Base-by-base conservation (phyloP, 2,888 invertebrate species). In the Alsophila aescularia region DNA sequence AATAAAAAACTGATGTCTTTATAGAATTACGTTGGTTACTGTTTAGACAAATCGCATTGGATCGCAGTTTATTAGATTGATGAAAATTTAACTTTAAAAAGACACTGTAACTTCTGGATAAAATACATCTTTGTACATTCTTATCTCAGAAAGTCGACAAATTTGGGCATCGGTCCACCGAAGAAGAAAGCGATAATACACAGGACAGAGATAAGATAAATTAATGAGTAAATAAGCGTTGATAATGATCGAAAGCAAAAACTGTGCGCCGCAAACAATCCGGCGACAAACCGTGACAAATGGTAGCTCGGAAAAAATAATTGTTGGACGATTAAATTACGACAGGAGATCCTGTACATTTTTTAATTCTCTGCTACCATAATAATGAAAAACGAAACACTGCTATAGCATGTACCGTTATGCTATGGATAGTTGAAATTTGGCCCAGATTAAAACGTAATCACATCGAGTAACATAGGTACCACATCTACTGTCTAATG, bases 141-240 rank as follows among this genome's bases (percentile, higher is more conserved):
- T 34, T 48, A 52, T 58, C 43, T 44, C 18, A 32, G 12, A 35
- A 14, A 37, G 9, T 7, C 15, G 61, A 72, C 68, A 71, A 75
- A 74, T 77, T 60, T 59, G 66, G 64, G 58, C 70, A 73, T 71
- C 64, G 64, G 5, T 2, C 12, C 5, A 68, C 70, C 56, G 62
- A 62, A 68, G 66, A 69, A 70, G 72, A 74, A 75, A 77, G 75
- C 32, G 81, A 83, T 83, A 85, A 87, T 86, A 84, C 78, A 72
- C 72, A 54, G 70, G 85, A 87, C 86, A 85, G 77, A 83, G 87
- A 88, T 77, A 84, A 83, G 87, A 88, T 77, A 84, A 87, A 90
- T 90, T 86, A 87, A 83, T 83, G 84, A 85, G 76, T 79, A 85
- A 87, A 87, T 87, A 88, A 87, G 74, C 81, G 75, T 64, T 79